phyloP scores from a whole-genome alignment of 2,888 invertebrate genomes.

The Papilio gigon region DNA sequence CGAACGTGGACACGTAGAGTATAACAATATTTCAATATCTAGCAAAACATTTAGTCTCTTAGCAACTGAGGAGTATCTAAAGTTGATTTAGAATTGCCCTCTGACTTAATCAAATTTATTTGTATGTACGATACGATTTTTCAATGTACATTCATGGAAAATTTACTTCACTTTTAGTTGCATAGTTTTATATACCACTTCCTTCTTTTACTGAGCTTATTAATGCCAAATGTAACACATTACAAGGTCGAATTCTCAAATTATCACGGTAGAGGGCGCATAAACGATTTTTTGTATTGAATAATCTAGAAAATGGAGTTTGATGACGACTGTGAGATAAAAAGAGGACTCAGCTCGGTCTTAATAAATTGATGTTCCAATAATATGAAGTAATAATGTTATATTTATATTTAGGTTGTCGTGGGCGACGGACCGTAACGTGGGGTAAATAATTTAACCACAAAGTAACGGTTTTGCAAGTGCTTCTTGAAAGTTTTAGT shows the following conservation, averaged over 20 bases:
- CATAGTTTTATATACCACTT: not conserved
- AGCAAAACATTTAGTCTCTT: not conserved
- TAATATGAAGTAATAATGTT: not conserved
- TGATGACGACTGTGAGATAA: not conserved
- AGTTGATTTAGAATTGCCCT: not conserved
- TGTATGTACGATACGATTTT: no score
- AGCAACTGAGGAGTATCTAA: not conserved
- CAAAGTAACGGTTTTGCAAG: slow-evolving; percentile 7
- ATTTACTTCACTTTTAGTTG: not conserved
- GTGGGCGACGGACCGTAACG: slow-evolving; percentile 25
- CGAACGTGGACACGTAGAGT: not conserved
- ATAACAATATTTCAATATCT: not conserved
- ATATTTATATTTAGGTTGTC: not conserved
- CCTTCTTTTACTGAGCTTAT: slow-evolving; percentile 1
- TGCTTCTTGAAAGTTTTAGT: no score
- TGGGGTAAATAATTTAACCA: slow-evolving; percentile 22
- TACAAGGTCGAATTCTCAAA: slow-evolving; percentile 3
- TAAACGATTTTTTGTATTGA: slow-evolving; percentile 10
- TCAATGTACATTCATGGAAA: not conserved
- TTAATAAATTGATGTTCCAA: not conserved
- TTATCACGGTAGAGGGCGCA: slow-evolving; percentile 2
- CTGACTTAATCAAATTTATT: not conserved
- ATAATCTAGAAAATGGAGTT: not conserved
- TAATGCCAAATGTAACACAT: not conserved
- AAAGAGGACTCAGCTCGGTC: not conserved